Conservation (phyloP, 1,140 invertebrate species). For the Chironomus striatipennis region DNA sequence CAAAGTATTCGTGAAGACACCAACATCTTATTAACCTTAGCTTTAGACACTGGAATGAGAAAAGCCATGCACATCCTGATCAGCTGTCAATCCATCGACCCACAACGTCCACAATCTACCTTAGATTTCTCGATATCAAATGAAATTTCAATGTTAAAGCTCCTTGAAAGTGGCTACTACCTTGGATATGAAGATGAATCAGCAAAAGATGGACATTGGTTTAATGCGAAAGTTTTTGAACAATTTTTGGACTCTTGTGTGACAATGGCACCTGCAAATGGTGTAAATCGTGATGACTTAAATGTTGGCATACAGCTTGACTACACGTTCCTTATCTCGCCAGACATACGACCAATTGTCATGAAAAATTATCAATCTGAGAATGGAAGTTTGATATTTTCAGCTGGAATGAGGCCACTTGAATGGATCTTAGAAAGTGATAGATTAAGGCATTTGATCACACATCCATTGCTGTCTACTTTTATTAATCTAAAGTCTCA, state of each 20-base stretch:
- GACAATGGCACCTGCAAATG: not conserved
- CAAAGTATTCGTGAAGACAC: not conserved
- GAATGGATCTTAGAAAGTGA: not conserved
- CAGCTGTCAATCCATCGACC: not conserved
- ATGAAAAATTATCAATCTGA: not conserved
- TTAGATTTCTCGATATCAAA: not conserved
- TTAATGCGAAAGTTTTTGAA: not conserved
- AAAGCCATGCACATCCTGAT: not conserved
- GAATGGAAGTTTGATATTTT: not conserved
- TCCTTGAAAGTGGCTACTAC: not conserved
- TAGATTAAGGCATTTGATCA: not conserved
- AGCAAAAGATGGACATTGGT: not conserved
- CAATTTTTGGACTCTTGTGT: not conserved
- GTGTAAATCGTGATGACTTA: not conserved
- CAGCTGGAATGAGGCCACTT: not conserved
- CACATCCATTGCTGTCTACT: not conserved
- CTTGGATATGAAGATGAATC: not conserved
- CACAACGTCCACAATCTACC: not conserved
- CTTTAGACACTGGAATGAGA: conserved; percentile 1
- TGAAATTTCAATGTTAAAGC: not conserved
- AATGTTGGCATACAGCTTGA: not conserved
- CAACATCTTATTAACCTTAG: not conserved
- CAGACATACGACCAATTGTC: not conserved
- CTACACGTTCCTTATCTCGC: not conserved
- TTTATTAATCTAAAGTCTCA: not conserved